Evolutionary conservation across 2,797 vertebrate genomes (phyloP).

Genomic region (Sardinella longiceps): DNA sequence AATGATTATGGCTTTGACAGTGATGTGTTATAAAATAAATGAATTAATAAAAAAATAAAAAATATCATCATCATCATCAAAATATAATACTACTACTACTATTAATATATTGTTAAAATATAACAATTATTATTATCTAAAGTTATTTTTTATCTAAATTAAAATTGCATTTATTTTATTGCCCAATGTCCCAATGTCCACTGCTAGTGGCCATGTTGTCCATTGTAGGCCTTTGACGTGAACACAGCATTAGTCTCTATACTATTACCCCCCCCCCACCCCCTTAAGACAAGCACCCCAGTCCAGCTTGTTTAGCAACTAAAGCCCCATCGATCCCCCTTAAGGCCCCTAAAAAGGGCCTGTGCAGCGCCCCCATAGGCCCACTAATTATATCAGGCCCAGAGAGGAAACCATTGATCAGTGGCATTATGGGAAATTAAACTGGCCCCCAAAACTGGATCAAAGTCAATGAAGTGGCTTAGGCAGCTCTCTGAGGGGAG

Average conservation of each 20-base stretch:
- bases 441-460: constrained; percentile 83
- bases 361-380: constrained; percentile 77
- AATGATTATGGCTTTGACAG: not conserved
- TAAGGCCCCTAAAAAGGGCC: constrained; percentile 68
- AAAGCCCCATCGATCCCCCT: constrained; percentile 73
- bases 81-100: no score
- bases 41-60: no score
- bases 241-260: constrained; percentile 45
- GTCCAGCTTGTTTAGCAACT: constrained; percentile 56
- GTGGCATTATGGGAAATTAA: constrained; percentile 85
- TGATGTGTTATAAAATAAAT: not conserved
- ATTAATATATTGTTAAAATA: no score
- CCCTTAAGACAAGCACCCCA: constrained; percentile 55
- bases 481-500: constrained; percentile 73
- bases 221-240: constrained; percentile 13
- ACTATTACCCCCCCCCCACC: constrained; percentile 67
- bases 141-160: no score
- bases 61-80: no score
- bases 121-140: no score
- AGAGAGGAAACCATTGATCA: constrained; percentile 94
- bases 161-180: no score
- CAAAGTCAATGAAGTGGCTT: constrained; percentile 85
- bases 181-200: no score
- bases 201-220: not conserved
- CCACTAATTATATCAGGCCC: constrained; percentile 87